phyloP scores from a whole-genome alignment of 2,113 vertebrate species.

The Ictalurus furcatus region DNA sequence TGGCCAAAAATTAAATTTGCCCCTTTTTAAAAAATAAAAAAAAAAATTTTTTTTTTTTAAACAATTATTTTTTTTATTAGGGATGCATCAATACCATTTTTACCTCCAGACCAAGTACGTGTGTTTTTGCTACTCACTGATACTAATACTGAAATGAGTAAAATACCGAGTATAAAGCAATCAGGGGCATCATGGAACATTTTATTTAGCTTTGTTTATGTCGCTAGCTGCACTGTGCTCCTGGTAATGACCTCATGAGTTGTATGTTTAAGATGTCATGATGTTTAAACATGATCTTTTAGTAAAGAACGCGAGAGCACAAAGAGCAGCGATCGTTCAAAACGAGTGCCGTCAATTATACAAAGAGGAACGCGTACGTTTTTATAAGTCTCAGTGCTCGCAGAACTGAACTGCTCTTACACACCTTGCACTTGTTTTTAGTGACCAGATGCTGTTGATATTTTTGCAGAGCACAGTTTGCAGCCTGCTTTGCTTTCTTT shows the following conservation, averaged over 20 bases:
- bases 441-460: background rate
- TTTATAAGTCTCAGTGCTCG: background rate
- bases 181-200: background rate
- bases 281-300: background rate
- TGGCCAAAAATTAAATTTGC: background rate
- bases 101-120: background rate
- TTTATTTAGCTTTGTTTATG: background rate
- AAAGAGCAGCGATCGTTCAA: background rate
- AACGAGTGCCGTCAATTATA: background rate
- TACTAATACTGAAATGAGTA: background rate
- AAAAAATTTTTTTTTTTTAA: background rate
- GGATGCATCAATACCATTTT: slow-evolving; percentile 1
- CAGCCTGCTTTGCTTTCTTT: background rate
- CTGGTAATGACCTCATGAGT: background rate
- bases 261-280: background rate
- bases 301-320: background rate
- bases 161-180: background rate
- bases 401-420: background rate
- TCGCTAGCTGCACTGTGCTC: background rate
- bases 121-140: background rate
- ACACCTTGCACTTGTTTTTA: background rate
- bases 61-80: background rate
- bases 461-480: background rate
- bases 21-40: background rate
- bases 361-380: no score